phyloP scores from a whole-genome alignment of 2,113 vertebrate species.

The Guaruba guarouba region DNA sequence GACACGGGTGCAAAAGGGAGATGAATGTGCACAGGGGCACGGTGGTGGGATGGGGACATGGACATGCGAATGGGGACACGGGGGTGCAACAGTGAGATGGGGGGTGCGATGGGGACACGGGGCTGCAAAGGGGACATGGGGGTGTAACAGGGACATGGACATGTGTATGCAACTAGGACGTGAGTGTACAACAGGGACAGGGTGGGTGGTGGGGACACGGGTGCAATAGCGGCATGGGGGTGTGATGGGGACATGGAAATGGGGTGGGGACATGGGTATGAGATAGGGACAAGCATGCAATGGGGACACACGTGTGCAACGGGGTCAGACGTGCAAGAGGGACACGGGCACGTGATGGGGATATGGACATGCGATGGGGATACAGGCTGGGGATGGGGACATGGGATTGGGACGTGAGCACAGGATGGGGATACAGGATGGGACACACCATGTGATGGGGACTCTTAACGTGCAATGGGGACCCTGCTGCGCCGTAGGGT shows the following conservation, averaged over 20 bases:
- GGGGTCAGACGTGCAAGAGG: background rate
- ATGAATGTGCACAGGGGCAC: background rate
- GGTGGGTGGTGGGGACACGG: background rate
- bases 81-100: too few species aligned
- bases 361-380: rapidly evolving
- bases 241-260: background rate
- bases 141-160: background rate
- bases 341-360: background rate
- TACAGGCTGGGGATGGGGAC: background rate
- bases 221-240: background rate
- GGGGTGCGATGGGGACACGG: background rate
- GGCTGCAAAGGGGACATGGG: background rate
- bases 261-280: background rate
- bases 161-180: background rate
- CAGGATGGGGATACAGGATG: too few species aligned
- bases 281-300: background rate
- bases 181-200: background rate
- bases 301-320: background rate
- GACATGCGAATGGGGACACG: background rate
- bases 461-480: background rate
- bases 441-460: background rate
- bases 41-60: background rate
- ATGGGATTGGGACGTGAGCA: rapidly evolving
- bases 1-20: too few species aligned
- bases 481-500: background rate